Conservation (phyloP, 1,140 invertebrate species). For the Drosophila sulfurigaster region DNA sequence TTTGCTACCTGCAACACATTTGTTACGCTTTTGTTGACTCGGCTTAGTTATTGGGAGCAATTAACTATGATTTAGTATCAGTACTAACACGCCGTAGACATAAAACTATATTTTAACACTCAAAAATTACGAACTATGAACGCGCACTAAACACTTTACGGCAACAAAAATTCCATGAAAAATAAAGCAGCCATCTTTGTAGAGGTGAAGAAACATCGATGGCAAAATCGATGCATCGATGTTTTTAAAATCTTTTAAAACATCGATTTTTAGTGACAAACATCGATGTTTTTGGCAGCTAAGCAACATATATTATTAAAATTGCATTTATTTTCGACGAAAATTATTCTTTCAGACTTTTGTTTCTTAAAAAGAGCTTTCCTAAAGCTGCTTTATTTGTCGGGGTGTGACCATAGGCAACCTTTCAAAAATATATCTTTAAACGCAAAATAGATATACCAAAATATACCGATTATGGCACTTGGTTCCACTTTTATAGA, state of each 20-base stretch:
- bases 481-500: too few relatives aligned
- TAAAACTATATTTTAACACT: conserved; percentile 45
- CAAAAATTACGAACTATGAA: background rate
- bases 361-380: too few relatives aligned
- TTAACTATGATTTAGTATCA: conserved; percentile 5
- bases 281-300: background rate
- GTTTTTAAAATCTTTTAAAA: background rate
- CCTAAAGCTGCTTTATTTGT: too few relatives aligned
- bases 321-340: too few relatives aligned
- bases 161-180: conserved; percentile 58
- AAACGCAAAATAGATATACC: too few relatives aligned
- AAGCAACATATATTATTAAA: too few relatives aligned
- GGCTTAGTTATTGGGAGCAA: background rate
- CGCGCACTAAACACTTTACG: conserved; percentile 32
- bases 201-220: too few relatives aligned
- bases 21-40: conserved; percentile 7
- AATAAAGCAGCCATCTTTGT: conserved; percentile 59
- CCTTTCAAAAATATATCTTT: too few relatives aligned
- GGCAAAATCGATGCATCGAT: conserved; percentile 42
- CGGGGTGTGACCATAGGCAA: too few relatives aligned
- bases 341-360: too few relatives aligned
- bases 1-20: conserved; percentile 34
- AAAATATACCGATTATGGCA: too few relatives aligned
- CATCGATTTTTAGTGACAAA: background rate
- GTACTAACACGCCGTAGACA: conserved; percentile 27